Evolutionary conservation across 2,113 vertebrate genomes (phyloP).

Genomic region (Rhea pennata): DNA sequence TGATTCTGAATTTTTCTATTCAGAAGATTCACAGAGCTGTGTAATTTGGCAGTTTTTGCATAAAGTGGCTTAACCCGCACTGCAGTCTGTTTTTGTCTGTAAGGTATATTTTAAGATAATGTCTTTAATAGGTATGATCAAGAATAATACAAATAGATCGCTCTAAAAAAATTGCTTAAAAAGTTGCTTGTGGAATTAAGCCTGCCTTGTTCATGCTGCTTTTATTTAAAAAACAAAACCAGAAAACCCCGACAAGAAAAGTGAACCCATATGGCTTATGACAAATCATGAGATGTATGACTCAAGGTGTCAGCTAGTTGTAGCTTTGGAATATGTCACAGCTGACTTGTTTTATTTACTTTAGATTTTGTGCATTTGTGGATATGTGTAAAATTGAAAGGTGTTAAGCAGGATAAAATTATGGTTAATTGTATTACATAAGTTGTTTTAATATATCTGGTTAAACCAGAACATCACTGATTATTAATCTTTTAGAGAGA

Average conservation of each 20-base stretch:
- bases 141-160: neutral
- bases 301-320: conserved; percentile 31
- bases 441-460: neutral
- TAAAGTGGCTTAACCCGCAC: neutral
- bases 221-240: neutral
- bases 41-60: neutral
- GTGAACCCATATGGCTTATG: conserved; percentile 12
- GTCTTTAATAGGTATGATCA: neutral
- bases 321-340: neutral
- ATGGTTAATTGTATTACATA: neutral
- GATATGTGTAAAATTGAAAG: neutral
- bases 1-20: neutral
- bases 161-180: neutral
- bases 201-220: neutral
- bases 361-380: neutral
- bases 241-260: neutral
- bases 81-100: neutral
- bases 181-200: neutral
- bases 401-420: neutral
- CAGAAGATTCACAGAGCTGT: neutral
- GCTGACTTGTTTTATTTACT: neutral
- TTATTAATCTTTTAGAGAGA: neutral
- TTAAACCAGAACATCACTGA: neutral
- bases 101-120: neutral
- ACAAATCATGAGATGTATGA: conserved; percentile 33